These are phyloP conservation scores for Hydractinia echinata DNA, from an alignment of 30 jellyfish, hydroid and myxozoan genomes.

Conservation along the genomic window DNA sequence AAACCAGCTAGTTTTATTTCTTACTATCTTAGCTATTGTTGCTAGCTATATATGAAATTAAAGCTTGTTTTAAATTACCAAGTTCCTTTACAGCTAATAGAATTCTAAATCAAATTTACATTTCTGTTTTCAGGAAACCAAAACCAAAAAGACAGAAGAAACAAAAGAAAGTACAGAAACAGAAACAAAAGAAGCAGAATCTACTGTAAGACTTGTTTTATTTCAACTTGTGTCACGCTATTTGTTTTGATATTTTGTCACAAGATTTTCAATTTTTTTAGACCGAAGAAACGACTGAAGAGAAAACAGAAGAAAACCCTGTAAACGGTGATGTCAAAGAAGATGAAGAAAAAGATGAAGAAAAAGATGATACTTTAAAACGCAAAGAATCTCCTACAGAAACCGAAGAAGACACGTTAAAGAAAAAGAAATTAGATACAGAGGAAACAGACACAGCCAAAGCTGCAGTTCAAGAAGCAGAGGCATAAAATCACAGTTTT, in stretches of 20 bases:
- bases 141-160: not conserved
- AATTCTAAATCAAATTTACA: not conserved
- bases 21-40: too few species aligned
- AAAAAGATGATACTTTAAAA: conserved; percentile 10
- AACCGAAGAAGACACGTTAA: not conserved
- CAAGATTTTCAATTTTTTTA: not conserved
- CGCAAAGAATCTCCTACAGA: conserved; percentile 16
- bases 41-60: too few species aligned
- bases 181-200: conserved; percentile 10
- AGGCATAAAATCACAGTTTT: not conserved
- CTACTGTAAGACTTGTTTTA: not conserved
- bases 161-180: conserved; percentile 7
- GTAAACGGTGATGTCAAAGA: conserved; percentile 1
- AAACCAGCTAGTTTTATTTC: too few species aligned
- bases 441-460: conserved; percentile 7
- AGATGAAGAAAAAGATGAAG: not conserved
- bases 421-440: conserved; percentile 6
- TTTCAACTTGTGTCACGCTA: not conserved
- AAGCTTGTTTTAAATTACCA: too few species aligned
- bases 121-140: not conserved
- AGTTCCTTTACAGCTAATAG: too few species aligned
- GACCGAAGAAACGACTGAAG: conserved; percentile 1
- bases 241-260: not conserved
- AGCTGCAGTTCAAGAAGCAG: conserved; percentile 21
- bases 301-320: not conserved